Evolutionary conservation across 1,140 invertebrate genomes (phyloP).

Genomic region (Bathynomus jamesi): DNA sequence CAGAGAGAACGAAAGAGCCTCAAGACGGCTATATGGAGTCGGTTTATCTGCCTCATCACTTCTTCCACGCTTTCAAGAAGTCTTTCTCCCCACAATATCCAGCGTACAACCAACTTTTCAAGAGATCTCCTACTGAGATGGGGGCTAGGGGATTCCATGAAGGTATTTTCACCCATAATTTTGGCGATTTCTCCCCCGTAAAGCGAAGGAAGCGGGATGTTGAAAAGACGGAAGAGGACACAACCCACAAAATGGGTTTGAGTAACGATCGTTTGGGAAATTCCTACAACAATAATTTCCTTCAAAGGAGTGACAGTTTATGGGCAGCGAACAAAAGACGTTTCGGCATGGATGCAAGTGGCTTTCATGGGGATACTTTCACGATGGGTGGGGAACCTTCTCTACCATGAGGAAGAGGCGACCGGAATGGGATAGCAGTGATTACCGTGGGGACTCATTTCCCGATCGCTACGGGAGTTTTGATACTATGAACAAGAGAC

Average conservation of each 20-base stretch:
- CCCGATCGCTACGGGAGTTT: slow-evolving; percentile 48
- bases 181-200: slow-evolving; percentile 46
- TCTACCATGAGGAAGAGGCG: slow-evolving; percentile 44
- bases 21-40: slow-evolving; percentile 19
- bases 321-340: slow-evolving; percentile 37
- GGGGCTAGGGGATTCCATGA: slow-evolving; percentile 48
- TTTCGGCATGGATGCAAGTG: slow-evolving; percentile 35
- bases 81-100: slow-evolving; percentile 24
- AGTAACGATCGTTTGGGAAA: slow-evolving; percentile 46
- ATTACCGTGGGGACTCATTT: slow-evolving; percentile 47
- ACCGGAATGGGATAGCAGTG: slow-evolving; percentile 45
- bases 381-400: slow-evolving; percentile 44
- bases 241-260: slow-evolving; percentile 48
- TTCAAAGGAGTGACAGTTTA: slow-evolving; percentile 45
- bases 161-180: slow-evolving; percentile 47
- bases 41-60: slow-evolving; percentile 26
- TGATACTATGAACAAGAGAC: slow-evolving; percentile 38
- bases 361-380: slow-evolving; percentile 43
- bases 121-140: slow-evolving; percentile 34
- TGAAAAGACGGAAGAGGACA: slow-evolving; percentile 44
- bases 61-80: slow-evolving; percentile 25
- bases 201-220: slow-evolving; percentile 44
- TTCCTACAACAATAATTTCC: slow-evolving; percentile 46
- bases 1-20: slow-evolving; percentile 13
- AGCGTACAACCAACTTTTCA: slow-evolving; percentile 22